These are phyloP conservation scores for Erebia palarica DNA, from an alignment of 2,888 invertebrate genomes.

Conservation along the genomic window DNA sequence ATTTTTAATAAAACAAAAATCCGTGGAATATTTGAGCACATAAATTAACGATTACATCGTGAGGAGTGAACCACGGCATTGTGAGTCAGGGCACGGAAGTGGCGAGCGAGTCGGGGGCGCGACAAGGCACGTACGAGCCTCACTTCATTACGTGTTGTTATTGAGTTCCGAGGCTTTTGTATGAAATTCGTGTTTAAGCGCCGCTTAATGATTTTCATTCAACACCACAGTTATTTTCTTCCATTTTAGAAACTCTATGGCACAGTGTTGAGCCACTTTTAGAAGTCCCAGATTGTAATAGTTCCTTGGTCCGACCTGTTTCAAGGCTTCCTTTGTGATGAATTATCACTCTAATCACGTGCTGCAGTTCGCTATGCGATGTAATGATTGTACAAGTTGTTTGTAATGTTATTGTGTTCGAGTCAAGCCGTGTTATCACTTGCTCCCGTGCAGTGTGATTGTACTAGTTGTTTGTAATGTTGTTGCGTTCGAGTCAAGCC, in stretches of 20 bases:
- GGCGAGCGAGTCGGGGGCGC: not conserved
- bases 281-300: too few relatives aligned
- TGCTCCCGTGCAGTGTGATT: not conserved
- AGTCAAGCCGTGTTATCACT: not conserved
- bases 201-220: too few relatives aligned
- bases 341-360: too few relatives aligned
- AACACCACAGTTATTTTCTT: too few relatives aligned
- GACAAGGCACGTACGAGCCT: not conserved
- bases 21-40: not conserved
- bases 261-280: too few relatives aligned
- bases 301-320: too few relatives aligned
- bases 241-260: too few relatives aligned
- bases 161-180: not conserved
- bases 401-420: too few relatives aligned
- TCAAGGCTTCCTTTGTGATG: too few relatives aligned
- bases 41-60: constrained; percentile 1
- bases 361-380: too few relatives aligned
- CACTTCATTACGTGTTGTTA: not conserved
- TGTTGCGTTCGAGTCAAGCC: not conserved
- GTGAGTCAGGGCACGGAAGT: not conserved
- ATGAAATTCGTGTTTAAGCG: not conserved
- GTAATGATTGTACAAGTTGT: too few relatives aligned
- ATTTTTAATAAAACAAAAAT: constrained; percentile 6
- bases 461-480: too few relatives aligned
- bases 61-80: not conserved